Percentiles rank a stretch among this genome's conserved stretches.
These are phyloP conservation scores for Keiferia lycopersicella DNA, from an alignment of 2,888 invertebrate genomes.

Conservation along the genomic window DNA sequence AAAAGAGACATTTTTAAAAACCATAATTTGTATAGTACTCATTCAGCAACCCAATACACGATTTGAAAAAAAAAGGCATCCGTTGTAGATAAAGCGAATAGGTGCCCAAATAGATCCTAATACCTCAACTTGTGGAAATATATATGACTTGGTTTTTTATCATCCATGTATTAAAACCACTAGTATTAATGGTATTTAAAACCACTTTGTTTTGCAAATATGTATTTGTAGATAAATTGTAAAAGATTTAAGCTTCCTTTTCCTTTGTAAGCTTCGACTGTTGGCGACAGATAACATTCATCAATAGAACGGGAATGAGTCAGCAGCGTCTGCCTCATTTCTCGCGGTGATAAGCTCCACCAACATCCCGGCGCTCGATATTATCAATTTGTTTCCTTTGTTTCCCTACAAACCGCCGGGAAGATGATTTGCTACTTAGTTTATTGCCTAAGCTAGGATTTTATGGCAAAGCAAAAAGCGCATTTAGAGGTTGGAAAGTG, in stretches of 20 bases:
- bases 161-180: no score
- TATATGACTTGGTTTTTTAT: no score
- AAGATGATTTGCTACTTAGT: background rate
- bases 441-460: background rate
- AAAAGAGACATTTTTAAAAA: no score
- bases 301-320: background rate
- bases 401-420: background rate
- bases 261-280: background rate
- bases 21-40: no score
- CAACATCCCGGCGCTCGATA: background rate
- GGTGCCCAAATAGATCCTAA: no score
- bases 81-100: no score
- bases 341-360: constrained; percentile 3
- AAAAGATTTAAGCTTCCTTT: background rate
- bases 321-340: background rate
- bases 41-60: no score
- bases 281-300: constrained; percentile 3
- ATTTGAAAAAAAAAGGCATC: no score
- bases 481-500: background rate
- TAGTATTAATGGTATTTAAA: no score
- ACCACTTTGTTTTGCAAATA: no score
- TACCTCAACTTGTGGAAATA: no score
- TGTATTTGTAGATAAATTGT: no score
- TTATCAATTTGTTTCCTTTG: background rate
- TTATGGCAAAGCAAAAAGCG: background rate